Conservation (phyloP, 2,888 invertebrate species). For the Ormyrus pomaceus region DNA sequence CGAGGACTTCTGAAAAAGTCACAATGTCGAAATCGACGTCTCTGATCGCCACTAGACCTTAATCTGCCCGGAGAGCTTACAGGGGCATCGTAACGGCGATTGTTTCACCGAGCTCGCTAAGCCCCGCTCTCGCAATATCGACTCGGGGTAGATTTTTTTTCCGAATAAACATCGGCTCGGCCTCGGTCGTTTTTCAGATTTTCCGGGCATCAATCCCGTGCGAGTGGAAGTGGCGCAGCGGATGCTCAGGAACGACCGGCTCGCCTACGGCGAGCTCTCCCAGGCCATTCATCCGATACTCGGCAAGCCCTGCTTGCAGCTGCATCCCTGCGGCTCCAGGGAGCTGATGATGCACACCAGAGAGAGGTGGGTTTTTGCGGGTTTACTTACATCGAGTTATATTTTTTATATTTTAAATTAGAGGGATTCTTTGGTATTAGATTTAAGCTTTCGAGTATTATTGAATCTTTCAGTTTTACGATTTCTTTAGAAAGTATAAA, state of each 20-base stretch:
- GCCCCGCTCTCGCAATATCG: conserved; percentile 34
- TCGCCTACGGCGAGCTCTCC: conserved; percentile 70
- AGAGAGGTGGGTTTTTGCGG: conserved; percentile 64
- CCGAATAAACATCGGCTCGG: conserved; percentile 18
- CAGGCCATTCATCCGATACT: conserved; percentile 72
- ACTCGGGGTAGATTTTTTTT: conserved; percentile 48
- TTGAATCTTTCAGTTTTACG: too few relatives aligned
- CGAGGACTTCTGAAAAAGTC: conserved; percentile 25
- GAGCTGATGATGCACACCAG: conserved; percentile 65
- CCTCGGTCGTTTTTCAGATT: conserved; percentile 63
- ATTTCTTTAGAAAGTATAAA: too few relatives aligned
- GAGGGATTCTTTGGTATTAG: too few relatives aligned
- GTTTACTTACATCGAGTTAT: too few relatives aligned
- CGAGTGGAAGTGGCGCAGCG: conserved; percentile 67
- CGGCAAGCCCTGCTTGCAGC: conserved; percentile 67
- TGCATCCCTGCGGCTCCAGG: conserved; percentile 72
- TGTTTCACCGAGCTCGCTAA: conserved; percentile 62
- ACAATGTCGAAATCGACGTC: conserved; percentile 34
- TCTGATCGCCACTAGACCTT: conserved; percentile 71
- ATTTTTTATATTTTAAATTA: too few relatives aligned
- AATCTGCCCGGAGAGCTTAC: conserved; percentile 63
- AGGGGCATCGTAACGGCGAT: conserved; percentile 62
- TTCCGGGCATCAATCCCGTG: conserved; percentile 69
- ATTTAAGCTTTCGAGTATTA: too few relatives aligned
- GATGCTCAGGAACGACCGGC: conserved; percentile 50